phyloP scores from a whole-genome alignment of 2,113 vertebrate species.

The Eudyptes chrysolophus region DNA sequence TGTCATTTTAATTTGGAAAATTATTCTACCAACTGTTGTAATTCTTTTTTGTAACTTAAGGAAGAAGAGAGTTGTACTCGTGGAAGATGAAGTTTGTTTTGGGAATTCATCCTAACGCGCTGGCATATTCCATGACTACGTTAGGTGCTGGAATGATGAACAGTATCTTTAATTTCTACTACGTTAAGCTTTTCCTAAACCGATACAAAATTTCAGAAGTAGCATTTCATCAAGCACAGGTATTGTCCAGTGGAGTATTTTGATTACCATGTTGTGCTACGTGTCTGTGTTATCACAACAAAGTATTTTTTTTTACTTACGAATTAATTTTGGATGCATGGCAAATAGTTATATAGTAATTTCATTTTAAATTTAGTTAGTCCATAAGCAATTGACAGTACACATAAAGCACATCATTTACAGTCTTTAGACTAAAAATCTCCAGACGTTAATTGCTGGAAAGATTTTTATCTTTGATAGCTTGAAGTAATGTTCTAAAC shows the following conservation, averaged over 20 bases:
- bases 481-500: neutral
- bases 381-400: neutral
- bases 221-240: conserved; percentile 87
- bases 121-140: conserved; percentile 88
- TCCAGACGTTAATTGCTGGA: neutral
- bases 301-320: neutral
- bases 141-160: conserved; percentile 88
- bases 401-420: neutral
- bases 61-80: conserved; percentile 30
- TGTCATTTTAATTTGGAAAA: neutral
- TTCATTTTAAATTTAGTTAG: neutral
- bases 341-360: neutral
- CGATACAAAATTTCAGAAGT: conserved; percentile 85
- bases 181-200: conserved; percentile 89
- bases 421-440: neutral
- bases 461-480: neutral
- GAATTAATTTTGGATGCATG: neutral
- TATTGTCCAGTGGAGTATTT: conserved; percentile 28
- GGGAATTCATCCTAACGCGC: conserved; percentile 72
- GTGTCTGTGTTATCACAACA: neutral
- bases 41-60: conserved; percentile 21
- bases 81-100: conserved; percentile 57
- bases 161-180: conserved; percentile 92
- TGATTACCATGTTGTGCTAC: neutral
- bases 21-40: neutral